Evolutionary conservation across 2,888 invertebrate species (phyloP), one percentile per base, ranked within the genome.

Genomic region (Caenorhabditis drosophilae): DNA sequence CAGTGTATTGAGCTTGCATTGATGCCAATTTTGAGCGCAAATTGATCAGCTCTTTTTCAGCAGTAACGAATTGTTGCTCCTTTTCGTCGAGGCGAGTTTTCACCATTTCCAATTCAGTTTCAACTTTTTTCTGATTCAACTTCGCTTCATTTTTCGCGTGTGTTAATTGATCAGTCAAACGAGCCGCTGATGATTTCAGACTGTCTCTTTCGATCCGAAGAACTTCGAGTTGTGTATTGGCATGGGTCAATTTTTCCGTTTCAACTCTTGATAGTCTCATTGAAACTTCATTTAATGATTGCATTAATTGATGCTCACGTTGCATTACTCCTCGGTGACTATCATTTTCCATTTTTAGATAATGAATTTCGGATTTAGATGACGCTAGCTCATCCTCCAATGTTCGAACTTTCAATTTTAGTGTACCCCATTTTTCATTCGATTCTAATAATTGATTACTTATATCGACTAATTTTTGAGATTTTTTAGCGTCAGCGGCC

Each of bases 81-180:
- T 73, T 70, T 23, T 70, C 73, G 4, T n/a, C 31, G n/a, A 73
- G 36, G 11, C 54, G 47, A 15, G n/a, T 51, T 38, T 41, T 45
- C 16, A 52, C 20, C 4, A 53, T 25, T 38, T 61, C 47, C 31
- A 69, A 20, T 25, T 73, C 58, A 7, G 55, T 42, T 22, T 69
- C 69, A n/a, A 69, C 26, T 2, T 60, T 34, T 4, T 34, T 20
- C 23, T 68, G 58, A 2, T 47, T 15, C 6, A 63, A 18, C 27
- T 69, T 69, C 7, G 69, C 31, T n/a, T 72, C 72, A 22, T 67
- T 69, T 12, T 57, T 59, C 1, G 46, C n/a, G 31, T 67, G 63
- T 11, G 60, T 50, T 4, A 69, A 23, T 27, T 69, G 63, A 41
- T 67, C 69, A 12, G 38, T 46, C 2, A 64, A 16, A 4, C 69